Evolutionary conservation across 2,888 invertebrate species (phyloP).

Genomic region (Xanthia icteritia): DNA sequence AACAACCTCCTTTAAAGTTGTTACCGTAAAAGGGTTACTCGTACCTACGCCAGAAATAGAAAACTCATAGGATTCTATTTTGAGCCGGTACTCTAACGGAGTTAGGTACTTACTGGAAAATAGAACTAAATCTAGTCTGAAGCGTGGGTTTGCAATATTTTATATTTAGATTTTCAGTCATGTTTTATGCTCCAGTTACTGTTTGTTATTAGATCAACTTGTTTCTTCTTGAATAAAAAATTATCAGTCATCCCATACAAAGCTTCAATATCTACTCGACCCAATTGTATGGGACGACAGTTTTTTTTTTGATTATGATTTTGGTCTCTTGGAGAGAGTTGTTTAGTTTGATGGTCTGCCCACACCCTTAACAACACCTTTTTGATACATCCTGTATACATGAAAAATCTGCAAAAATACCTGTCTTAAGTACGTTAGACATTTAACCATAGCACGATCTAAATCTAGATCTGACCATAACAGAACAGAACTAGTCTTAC

Average conservation of each 20-base stretch:
- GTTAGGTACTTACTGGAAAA: conserved; percentile 15
- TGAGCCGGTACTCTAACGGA: conserved; percentile 8
- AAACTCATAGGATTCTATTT: conserved; percentile 22
- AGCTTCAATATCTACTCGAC: too few species aligned
- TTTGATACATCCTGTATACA: too few species aligned
- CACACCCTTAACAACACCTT: too few species aligned
- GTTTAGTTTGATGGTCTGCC: too few species aligned
- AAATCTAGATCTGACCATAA: neutral
- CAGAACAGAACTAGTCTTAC: conserved; percentile 12
- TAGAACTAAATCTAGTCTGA: conserved; percentile 23
- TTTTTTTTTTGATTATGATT: too few species aligned
- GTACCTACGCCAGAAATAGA: conserved; percentile 26
- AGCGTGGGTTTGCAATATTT: neutral
- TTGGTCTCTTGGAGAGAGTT: too few species aligned
- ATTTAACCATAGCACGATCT: neutral
- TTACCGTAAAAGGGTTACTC: conserved; percentile 14
- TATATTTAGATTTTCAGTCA: neutral
- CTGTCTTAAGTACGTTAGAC: neutral
- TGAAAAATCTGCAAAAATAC: neutral
- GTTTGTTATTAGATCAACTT: neutral
- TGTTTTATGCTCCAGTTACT: neutral
- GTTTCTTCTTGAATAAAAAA: too few species aligned
- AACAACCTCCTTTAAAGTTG: conserved; percentile 4
- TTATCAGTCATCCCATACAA: too few species aligned
- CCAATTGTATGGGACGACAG: too few species aligned